phyloP scores from a whole-genome alignment of 2,888 invertebrate species.

The Polylopha cassiicola region DNA sequence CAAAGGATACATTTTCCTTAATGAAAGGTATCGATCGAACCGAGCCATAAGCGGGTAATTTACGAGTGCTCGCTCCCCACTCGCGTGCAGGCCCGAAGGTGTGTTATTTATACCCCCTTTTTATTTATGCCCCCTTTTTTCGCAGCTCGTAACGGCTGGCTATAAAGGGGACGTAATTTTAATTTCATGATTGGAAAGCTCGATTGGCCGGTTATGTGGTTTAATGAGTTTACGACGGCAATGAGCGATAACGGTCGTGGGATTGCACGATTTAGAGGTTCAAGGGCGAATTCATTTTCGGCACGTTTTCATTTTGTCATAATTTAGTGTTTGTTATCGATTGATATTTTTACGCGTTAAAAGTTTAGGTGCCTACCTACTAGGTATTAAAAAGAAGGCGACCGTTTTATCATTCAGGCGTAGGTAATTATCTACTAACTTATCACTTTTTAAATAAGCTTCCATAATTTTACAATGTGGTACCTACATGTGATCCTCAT shows the following conservation, averaged over 20 bases:
- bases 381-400: too few species aligned
- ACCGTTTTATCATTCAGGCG: too few species aligned
- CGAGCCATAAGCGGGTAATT: conserved; percentile 68
- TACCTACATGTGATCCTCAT: too few species aligned
- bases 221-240: conserved; percentile 72
- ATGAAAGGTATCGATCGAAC: conserved; percentile 72
- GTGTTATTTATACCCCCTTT: conserved; percentile 76
- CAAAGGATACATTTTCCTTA: conserved; percentile 66
- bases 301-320: too few species aligned
- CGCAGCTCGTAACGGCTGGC: conserved; percentile 75
- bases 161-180: conserved; percentile 75
- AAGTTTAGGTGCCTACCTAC: too few species aligned
- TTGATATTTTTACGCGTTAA: too few species aligned
- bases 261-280: conserved; percentile 42
- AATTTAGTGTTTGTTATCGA: too few species aligned
- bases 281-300: conserved; percentile 31
- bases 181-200: conserved; percentile 77
- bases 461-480: too few species aligned
- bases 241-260: conserved; percentile 63
- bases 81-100: conserved; percentile 69
- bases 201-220: conserved; percentile 73
- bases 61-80: conserved; percentile 55
- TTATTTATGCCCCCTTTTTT: conserved; percentile 76
- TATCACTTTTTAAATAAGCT: too few species aligned
- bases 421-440: too few species aligned